phyloP scores from a whole-genome alignment of 2,797 vertebrate genomes.

The Pseudochirops corinnae region DNA sequence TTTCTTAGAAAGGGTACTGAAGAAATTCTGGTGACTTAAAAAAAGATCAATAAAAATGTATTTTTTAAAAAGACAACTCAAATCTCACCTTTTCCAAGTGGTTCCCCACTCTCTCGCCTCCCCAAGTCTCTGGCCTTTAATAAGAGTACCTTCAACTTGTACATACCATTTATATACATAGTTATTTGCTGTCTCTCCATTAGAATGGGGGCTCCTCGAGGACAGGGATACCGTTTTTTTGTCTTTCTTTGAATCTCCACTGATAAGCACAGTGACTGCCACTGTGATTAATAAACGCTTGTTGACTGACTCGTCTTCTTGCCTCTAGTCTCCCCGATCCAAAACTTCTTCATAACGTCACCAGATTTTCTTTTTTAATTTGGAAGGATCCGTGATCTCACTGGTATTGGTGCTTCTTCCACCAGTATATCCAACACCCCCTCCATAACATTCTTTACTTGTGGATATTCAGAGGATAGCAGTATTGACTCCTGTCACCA shows the following conservation, averaged over 20 bases:
- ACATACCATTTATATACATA: neutral
- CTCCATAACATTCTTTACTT: neutral
- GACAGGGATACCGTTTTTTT: neutral
- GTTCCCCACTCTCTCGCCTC: neutral
- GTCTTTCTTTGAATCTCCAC: neutral
- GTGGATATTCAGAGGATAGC: neutral
- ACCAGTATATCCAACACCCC: neutral
- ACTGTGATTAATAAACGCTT: no score
- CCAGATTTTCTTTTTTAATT: neutral
- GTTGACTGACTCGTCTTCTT: no score
- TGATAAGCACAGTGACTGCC: neutral
- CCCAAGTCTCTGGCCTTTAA: neutral
- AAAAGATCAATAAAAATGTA: neutral
- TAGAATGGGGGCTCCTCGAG: neutral
- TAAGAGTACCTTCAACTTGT: neutral
- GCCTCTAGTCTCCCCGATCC: neutral
- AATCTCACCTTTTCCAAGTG: neutral
- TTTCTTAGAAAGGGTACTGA: neutral
- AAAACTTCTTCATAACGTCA: neutral
- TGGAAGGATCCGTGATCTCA: neutral
- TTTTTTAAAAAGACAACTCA: neutral
- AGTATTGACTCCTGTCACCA: neutral
- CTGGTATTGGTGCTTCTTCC: neutral
- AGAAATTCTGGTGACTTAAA: neutral
- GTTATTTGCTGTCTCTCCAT: neutral